These are phyloP conservation scores for Bombylius major DNA, from an alignment of 2,888 invertebrate species.

Conservation along the genomic window DNA sequence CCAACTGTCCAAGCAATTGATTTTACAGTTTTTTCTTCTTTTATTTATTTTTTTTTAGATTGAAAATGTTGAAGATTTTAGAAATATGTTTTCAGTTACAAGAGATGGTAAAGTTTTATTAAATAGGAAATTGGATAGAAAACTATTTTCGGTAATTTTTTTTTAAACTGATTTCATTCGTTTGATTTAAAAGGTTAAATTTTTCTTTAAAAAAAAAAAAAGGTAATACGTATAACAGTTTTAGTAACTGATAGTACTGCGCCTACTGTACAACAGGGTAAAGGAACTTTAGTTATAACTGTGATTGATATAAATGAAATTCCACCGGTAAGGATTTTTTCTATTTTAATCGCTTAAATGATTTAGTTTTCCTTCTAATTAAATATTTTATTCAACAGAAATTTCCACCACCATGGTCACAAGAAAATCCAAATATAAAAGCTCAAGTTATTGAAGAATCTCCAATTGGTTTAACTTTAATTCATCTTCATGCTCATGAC, in stretches of 20 bases:
- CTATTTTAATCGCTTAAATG: no score
- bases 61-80: conserved; percentile 36
- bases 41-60: conserved; percentile 13
- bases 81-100: conserved; percentile 53
- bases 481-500: conserved; percentile 67
- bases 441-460: conserved; percentile 69
- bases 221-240: conserved; percentile 62
- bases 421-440: conserved; percentile 47
- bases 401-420: conserved; percentile 50
- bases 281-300: conserved; percentile 48
- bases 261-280: conserved; percentile 62
- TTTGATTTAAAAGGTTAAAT: neutral
- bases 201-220: neutral
- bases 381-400: neutral
- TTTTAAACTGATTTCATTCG: neutral
- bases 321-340: conserved; percentile 40
- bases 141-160: conserved; percentile 29
- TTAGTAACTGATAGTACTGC: conserved; percentile 73
- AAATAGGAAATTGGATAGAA: conserved; percentile 31
- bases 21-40: neutral
- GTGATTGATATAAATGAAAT: conserved; percentile 59
- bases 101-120: conserved; percentile 41
- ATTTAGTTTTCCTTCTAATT: no score
- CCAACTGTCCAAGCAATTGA: no score
- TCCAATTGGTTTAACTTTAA: conserved; percentile 62